Evolutionary conservation across 2,797 vertebrate species (phyloP), one percentile per base, ranked within the genome.

Genomic region (Ceryle rudis): DNA sequence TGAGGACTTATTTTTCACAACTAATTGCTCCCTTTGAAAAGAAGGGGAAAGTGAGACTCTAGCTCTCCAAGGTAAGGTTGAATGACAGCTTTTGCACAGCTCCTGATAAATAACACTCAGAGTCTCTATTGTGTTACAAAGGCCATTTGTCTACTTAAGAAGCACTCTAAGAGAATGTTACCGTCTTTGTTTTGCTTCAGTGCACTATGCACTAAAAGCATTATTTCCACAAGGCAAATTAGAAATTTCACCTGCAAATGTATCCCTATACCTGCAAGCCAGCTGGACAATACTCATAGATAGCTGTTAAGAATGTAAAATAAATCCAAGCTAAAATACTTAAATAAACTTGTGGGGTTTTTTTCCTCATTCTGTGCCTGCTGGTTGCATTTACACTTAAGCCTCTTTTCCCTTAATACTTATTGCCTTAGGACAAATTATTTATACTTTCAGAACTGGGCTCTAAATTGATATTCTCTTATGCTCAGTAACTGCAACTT

Each of bases 141-240:
- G 65, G 55, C 80, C 42, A 70, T 95, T 96, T 91, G 73, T 80
- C 60, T 70, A 74, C 61, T 92, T 89, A 77, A 82, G 41, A 92
- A 95, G 75, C 79, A 81, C 33, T 74, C 74, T 22, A 65, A 81
- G 33, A 89, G 21, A 58, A 71, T 81, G 42, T 79, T 35, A 10
- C 66, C 64, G 20, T 65, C 29, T 72, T 90, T 69, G 72, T 70
- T 94, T 78, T 89, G 49, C 70, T 89, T 82, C 66, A 44, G 52
- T 54, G 51, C 61, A 47, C 39, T 80, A 21, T 41, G 26, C 35
- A 70, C 71, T 95, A 69, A 95, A 96, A 96, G 35, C 86, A 35
- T 69, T 67, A 47, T 81, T 96, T 92, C 71, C 84, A 82, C 62
- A 60, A 52, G 84, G 57, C 85, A 92, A 41, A 41, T 41, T 41